Evolutionary conservation across 1,140 invertebrate species (phyloP).

Genomic region (Bombus breviceps): DNA sequence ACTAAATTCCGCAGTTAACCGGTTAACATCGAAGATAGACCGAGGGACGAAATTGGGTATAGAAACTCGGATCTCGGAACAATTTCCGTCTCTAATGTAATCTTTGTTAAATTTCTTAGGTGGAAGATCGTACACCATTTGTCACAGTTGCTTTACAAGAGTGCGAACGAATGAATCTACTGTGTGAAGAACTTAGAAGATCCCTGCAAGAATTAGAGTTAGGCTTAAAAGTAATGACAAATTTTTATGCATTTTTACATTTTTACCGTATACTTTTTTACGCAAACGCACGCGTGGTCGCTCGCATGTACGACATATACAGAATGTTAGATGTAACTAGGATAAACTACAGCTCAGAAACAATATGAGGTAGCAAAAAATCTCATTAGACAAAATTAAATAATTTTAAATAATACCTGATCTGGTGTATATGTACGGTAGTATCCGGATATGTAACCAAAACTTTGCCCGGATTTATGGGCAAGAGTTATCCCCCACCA

Average conservation of each 20-base stretch:
- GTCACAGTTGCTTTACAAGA: constrained; percentile 97
- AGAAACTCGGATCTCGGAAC: not conserved
- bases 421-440: too few relatives aligned
- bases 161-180: constrained; percentile 96
- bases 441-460: too few relatives aligned
- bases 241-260: not conserved
- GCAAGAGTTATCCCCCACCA: too few relatives aligned
- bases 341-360: too few relatives aligned
- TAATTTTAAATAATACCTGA: too few relatives aligned
- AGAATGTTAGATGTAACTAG: too few relatives aligned
- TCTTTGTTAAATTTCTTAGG: constrained; percentile 50
- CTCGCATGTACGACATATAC: too few relatives aligned
- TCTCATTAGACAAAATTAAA: too few relatives aligned
- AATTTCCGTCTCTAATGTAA: not conserved
- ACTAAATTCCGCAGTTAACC: too few relatives aligned
- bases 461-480: too few relatives aligned
- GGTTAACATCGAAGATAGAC: not conserved
- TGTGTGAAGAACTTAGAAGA: constrained; percentile 91
- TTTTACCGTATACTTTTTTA: not conserved
- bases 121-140: constrained; percentile 95
- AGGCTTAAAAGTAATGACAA: constrained; percentile 90
- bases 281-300: too few relatives aligned
- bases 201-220: constrained; percentile 94
- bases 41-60: not conserved
- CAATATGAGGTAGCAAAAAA: too few relatives aligned